Conservation (phyloP, 2,888 invertebrate genomes). For the Heliconius hortense region DNA sequence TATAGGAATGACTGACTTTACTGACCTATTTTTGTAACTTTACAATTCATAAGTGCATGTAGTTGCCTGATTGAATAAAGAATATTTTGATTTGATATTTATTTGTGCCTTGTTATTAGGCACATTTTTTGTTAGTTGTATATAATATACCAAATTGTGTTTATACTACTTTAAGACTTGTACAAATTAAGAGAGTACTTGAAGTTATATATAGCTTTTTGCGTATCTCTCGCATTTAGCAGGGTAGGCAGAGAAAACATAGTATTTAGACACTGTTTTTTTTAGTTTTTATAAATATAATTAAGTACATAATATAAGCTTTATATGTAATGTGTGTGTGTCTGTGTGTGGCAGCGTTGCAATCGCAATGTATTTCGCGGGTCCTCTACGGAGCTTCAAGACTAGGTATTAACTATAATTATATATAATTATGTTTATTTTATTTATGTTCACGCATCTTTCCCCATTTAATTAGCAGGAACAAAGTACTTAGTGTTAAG, state of each 20-base stretch:
- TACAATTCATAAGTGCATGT: too few species aligned
- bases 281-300: neutral
- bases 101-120: too few species aligned
- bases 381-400: constrained; percentile 25
- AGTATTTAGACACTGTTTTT: neutral
- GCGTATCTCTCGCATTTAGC: neutral
- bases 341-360: constrained; percentile 41
- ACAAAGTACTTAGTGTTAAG: neutral
- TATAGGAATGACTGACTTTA: neutral
- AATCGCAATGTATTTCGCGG: constrained; percentile 26
- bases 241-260: neutral
- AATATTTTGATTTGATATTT: too few species aligned
- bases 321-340: constrained; percentile 33
- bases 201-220: neutral
- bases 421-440: constrained; percentile 5
- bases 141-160: too few species aligned
- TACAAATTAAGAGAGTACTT: neutral
- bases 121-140: too few species aligned
- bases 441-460: neutral
- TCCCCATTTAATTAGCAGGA: neutral
- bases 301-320: constrained; percentile 12
- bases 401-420: constrained; percentile 11
- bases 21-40: too few species aligned
- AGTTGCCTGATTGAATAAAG: too few species aligned
- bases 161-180: neutral